These are phyloP conservation scores for Hyperoplus immaculatus DNA, from an alignment of 2,797 vertebrate genomes.

Conservation along the genomic window DNA sequence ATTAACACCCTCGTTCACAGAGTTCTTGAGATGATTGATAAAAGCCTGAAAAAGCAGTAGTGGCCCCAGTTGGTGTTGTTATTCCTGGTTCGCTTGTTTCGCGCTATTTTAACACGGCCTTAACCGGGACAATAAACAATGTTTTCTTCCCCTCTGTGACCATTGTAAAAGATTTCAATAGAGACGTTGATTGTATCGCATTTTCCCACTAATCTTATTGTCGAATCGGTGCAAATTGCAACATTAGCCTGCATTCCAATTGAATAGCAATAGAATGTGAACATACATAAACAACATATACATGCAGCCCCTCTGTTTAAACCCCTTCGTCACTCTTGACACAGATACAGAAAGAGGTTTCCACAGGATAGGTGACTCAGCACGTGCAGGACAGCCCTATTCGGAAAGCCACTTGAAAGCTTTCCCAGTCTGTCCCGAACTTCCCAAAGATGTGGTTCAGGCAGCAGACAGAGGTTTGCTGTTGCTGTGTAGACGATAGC, in stretches of 20 bases:
- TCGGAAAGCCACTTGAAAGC: conserved; percentile 21
- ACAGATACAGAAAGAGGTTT: conserved; percentile 44
- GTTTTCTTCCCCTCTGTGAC: conserved; percentile 41
- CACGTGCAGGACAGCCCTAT: conserved; percentile 49
- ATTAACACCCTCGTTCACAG: conserved; percentile 41
- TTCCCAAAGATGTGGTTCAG: conserved; percentile 49
- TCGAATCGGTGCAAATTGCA: conserved; percentile 25
- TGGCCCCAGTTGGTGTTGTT: conserved; percentile 9
- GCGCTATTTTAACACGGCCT: conserved; percentile 58
- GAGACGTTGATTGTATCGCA: conserved; percentile 38
- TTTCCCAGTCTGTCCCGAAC: conserved; percentile 47
- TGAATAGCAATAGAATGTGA: not conserved
- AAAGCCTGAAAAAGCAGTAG: conserved; percentile 38
- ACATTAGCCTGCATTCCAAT: not conserved
- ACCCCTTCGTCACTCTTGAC: conserved; percentile 21
- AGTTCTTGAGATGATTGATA: conserved; percentile 39
- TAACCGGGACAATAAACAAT: conserved; percentile 45
- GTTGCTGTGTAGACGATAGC: conserved; percentile 4
- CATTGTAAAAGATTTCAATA: conserved; percentile 23
- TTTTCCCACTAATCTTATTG: conserved; percentile 39
- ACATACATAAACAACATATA: not conserved
- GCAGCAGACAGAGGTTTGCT: conserved; percentile 19
- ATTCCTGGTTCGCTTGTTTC: conserved; percentile 11
- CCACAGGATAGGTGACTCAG: conserved; percentile 57
- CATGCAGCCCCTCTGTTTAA: not conserved